Conservation (phyloP, 2,797 vertebrate species). For the Oreochromis grahami region DNA sequence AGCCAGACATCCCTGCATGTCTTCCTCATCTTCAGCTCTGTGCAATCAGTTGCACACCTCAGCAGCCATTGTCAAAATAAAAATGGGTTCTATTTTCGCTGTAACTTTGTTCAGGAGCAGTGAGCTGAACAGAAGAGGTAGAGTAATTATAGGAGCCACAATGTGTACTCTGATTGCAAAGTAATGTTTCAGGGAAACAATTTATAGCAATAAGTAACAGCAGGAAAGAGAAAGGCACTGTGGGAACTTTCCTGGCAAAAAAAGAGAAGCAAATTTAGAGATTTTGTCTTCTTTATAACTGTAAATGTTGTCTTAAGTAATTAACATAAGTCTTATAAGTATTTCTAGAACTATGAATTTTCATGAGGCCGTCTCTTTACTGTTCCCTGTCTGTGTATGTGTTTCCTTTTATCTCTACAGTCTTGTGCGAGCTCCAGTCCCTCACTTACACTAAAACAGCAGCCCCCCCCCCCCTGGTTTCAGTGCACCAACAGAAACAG, state of each 20-base stretch:
- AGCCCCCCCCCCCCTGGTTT: background rate
- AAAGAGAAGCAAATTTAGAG: background rate
- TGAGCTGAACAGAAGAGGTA: constrained; percentile 45
- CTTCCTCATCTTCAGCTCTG: constrained; percentile 12
- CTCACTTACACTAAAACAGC: background rate
- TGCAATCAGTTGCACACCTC: constrained; percentile 49
- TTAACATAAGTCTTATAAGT: background rate
- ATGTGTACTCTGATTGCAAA: constrained; percentile 58
- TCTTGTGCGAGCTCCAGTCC: background rate
- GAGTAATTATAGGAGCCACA: constrained; percentile 59
- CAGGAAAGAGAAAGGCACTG: background rate
- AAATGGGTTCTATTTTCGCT: constrained; percentile 46
- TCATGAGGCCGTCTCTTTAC: background rate
- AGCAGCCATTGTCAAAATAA: constrained; percentile 44
- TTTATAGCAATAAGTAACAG: constrained; percentile 28
- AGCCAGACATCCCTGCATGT: constrained; percentile 19
- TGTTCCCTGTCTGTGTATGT: background rate
- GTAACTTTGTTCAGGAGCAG: constrained; percentile 56
- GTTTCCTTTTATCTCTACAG: background rate
- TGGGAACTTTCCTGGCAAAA: background rate
- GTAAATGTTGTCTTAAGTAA: background rate
- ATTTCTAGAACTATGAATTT: background rate
- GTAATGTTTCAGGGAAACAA: constrained; percentile 42
- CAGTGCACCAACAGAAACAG: background rate
- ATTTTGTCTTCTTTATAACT: background rate